Percentiles rank a stretch among this genome's conserved stretches.
These are phyloP conservation scores for Antedon mediterranea DNA, from an alignment of 53 echinoderm and acorn worm genomes.

Conservation along the genomic window DNA sequence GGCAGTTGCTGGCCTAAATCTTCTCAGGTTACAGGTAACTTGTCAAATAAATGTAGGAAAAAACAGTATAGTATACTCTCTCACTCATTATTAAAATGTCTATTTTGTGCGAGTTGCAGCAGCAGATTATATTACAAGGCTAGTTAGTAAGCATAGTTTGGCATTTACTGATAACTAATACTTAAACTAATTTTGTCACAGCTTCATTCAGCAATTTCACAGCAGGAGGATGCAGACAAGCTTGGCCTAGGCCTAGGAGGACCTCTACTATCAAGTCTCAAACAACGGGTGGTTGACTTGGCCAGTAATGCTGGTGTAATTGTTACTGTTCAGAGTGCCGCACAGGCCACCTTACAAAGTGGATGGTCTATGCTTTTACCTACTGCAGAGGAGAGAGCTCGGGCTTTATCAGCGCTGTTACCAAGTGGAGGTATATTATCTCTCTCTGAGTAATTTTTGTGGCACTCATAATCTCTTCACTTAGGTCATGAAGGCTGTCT, in stretches of 20 bases:
- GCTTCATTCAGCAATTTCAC: conserved; percentile 90
- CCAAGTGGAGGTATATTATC: conserved; percentile 73
- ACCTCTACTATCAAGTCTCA: conserved; percentile 67
- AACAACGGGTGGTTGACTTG: conserved; percentile 85
- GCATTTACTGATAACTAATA: no score
- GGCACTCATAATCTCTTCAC: no score
- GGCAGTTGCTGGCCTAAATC: conserved; percentile 81
- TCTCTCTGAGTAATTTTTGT: no score
- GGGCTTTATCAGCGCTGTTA: conserved; percentile 70
- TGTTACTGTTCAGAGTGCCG: conserved; percentile 65
- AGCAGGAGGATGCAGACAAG: conserved; percentile 60
- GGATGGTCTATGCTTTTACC: conserved; percentile 95
- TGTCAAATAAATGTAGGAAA: no score
- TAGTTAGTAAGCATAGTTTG: no score
- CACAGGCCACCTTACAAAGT: conserved; percentile 81
- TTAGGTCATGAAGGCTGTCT: background rate
- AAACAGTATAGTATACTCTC: no score
- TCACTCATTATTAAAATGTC: no score
- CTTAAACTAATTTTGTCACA: conserved; percentile 23
- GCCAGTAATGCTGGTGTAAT: conserved; percentile 93
- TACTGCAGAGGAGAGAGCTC: conserved; percentile 95
- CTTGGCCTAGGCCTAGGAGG: conserved; percentile 70
- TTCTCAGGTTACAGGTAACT: conserved; percentile 89
- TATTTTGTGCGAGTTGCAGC: no score
- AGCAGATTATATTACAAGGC: no score